Base-by-base conservation (phyloP, 2,797 vertebrate genomes). In the Smutsia gigantea region DNA sequence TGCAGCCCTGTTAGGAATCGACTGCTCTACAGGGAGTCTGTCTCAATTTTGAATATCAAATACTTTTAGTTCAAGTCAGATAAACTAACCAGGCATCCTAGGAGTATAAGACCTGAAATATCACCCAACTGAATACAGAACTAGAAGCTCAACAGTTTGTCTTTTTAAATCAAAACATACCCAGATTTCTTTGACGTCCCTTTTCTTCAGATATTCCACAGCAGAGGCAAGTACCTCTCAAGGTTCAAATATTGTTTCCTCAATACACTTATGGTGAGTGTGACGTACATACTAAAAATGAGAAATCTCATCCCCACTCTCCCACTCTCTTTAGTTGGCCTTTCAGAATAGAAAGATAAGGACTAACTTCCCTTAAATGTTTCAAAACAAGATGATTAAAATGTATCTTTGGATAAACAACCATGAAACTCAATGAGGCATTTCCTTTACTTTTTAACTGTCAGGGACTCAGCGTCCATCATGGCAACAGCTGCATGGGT, bases 331-430 rank as follows among this genome's bases (percentile, higher is more conserved):
- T 51, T 39, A 21, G 63, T 51, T 92, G 85, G 46, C 64, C 87
- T 92, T 94, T 86, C 77, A 86, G 75, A 94, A 83, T 31, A 79
- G 71, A 93, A 89, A 94, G 90, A 91, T 42, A 93, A 79, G 84
- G 69, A 82, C 71, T 79, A 90, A 93, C 74, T 93, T 94, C 71
- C 90, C 78, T 97, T 97, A 87, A 96, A 97, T 57, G 91, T 89
- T 97, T 93, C 97, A 97, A 97, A 97, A 95, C 89, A 97, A 97
- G 94, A 96, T 93, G 91, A 97, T 97, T 97, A 96, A 94, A 94
- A 94, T 93, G 59, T 95, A 84, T 91, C 94, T 93, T 83, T 91
- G 83, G 18, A 31, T 87, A 97, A 97, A 97, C 84, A 97, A 87
- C 69, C 37, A 77, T 81, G 94, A 95, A 95, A 97, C 61, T 95